A percentile compares a stretch with the other conserved stretches of the same genome.
These are phyloP conservation scores for Takifugu flavidus DNA, from an alignment of 2,113 vertebrate species.

Conservation along the genomic window DNA sequence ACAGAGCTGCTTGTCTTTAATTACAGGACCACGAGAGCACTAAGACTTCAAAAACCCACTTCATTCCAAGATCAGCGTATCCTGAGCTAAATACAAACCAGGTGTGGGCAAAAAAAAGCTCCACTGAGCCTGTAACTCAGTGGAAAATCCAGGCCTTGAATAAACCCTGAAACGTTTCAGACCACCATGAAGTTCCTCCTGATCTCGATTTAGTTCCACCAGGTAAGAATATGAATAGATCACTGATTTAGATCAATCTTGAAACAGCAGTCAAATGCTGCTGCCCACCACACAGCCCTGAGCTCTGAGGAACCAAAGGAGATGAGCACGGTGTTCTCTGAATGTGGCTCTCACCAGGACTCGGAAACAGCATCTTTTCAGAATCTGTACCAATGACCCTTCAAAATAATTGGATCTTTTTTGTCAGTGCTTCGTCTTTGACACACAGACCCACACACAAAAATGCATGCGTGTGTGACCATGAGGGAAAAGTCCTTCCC, in stretches of 20 bases:
- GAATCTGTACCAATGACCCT: conserved; percentile 52
- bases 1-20: no score
- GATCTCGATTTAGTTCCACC: conserved; percentile 54
- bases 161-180: no score
- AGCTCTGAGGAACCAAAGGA: conserved; percentile 40
- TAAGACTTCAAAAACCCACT: no score
- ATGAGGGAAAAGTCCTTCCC: conserved; percentile 26
- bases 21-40: no score
- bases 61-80: no score
- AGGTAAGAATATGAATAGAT: conserved; percentile 42
- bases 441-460: conserved; percentile 12
- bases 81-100: no score
- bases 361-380: conserved; percentile 41
- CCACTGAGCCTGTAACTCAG: no score
- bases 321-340: conserved; percentile 51
- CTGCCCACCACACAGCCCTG: conserved; percentile 30
- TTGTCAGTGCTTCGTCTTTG: conserved; percentile 35
- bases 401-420: conserved; percentile 57
- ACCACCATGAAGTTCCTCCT: no score
- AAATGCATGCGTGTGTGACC: conserved; percentile 15
- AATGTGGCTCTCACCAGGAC: conserved; percentile 41
- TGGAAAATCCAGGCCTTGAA: no score
- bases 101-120: no score
- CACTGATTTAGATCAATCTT: conserved; percentile 47
- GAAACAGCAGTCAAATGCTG: conserved; percentile 15